These are phyloP conservation scores for Sitta europaea DNA, from an alignment of 2,113 vertebrate genomes.

Conservation along the genomic window DNA sequence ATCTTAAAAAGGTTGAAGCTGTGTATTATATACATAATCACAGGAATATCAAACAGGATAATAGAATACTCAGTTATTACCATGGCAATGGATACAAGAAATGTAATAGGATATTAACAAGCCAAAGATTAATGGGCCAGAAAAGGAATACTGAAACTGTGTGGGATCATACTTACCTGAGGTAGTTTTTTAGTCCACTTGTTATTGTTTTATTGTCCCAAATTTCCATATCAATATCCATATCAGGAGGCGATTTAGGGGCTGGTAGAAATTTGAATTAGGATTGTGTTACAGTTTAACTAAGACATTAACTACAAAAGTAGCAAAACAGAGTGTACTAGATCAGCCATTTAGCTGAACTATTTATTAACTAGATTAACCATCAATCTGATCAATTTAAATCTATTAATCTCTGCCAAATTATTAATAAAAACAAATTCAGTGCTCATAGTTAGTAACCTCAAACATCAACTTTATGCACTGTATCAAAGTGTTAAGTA, in stretches of 20 bases:
- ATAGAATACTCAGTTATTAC: not conserved
- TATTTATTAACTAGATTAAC: not conserved
- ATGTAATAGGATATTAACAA: not conserved
- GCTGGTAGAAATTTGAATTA: slow-evolving; percentile 72
- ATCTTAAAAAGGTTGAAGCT: not conserved
- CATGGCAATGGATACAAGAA: not conserved
- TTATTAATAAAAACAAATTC: not conserved
- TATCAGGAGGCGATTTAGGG: slow-evolving; percentile 86
- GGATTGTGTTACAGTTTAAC: not conserved
- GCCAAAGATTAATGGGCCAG: not conserved
- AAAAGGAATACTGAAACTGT: not conserved
- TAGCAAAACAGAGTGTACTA: not conserved
- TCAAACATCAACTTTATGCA: not conserved
- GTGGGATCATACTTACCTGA: slow-evolving; percentile 82
- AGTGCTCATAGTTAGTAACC: not conserved
- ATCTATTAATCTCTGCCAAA: not conserved
- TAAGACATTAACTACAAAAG: not conserved
- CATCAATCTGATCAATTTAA: not conserved
- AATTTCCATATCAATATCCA: slow-evolving; percentile 90
- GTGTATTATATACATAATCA: not conserved
- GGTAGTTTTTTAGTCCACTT: slow-evolving; percentile 97
- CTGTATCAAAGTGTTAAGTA: not conserved
- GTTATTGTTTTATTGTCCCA: slow-evolving; percentile 99
- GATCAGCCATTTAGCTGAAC: not conserved
- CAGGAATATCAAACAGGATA: not conserved